phyloP scores from a whole-genome alignment of 2,797 vertebrate genomes.

The Tiaroga cobitis region DNA sequence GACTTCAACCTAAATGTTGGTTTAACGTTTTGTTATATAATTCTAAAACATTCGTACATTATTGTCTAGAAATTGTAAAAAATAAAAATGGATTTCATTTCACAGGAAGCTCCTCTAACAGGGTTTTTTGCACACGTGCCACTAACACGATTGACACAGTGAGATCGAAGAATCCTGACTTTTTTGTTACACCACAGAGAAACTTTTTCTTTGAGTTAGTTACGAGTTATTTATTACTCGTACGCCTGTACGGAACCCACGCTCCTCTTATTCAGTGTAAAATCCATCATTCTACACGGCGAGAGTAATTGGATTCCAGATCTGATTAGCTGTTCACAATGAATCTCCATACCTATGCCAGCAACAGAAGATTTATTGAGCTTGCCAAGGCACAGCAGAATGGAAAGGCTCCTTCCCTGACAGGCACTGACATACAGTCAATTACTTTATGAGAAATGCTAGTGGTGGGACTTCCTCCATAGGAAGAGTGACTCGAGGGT shows the following conservation, averaged over 20 bases:
- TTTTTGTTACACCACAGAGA: slow-evolving; percentile 15
- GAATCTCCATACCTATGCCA: slow-evolving; percentile 52
- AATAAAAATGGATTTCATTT: not conserved
- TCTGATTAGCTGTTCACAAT: slow-evolving; percentile 58
- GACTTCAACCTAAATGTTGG: not conserved
- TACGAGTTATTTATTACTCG: slow-evolving; percentile 33
- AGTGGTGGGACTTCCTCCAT: slow-evolving; percentile 42
- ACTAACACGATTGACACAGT: slow-evolving; percentile 1
- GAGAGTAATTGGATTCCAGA: slow-evolving; percentile 59
- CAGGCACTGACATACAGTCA: slow-evolving; percentile 58
- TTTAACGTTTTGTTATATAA: not conserved
- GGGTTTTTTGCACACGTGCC: not conserved
- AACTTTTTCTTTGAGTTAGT: slow-evolving; percentile 39
- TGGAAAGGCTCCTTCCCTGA: slow-evolving; percentile 46
- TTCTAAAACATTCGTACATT: not conserved
- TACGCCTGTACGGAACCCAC: slow-evolving; percentile 10
- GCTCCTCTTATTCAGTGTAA: slow-evolving; percentile 45
- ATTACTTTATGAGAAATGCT: slow-evolving; percentile 55
- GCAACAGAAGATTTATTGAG: slow-evolving; percentile 54
- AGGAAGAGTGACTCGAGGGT: slow-evolving; percentile 29
- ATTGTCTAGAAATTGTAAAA: not conserved
- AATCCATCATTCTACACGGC: slow-evolving; percentile 54
- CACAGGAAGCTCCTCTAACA: not conserved
- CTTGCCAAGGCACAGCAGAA: slow-evolving; percentile 23
- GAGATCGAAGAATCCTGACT: not conserved